A percentile compares a stretch with the other conserved stretches of the same genome.
Evolutionary conservation across 2,113 vertebrate genomes (phyloP).

Genomic region (Pseudolaguvia tuberculata): DNA sequence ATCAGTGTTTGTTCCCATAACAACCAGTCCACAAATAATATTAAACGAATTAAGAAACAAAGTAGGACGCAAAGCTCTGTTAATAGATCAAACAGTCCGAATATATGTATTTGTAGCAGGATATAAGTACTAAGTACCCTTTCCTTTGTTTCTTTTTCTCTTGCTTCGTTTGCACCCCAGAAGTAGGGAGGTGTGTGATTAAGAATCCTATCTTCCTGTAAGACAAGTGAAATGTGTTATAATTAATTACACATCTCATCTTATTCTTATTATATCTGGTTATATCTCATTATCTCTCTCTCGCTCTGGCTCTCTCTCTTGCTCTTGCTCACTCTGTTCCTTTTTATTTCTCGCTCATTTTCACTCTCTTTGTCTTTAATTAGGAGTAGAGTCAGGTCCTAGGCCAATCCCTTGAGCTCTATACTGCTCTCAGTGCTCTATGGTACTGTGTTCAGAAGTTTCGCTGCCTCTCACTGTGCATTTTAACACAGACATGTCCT

Average conservation of each 20-base stretch:
- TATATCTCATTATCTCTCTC: constrained; percentile 27
- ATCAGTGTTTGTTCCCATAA: constrained; percentile 27
- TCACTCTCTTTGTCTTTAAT: constrained; percentile 26
- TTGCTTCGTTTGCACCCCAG: constrained; percentile 15
- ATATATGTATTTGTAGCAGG: constrained; percentile 11
- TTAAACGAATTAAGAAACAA: neutral
- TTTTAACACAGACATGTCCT: neutral
- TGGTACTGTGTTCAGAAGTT: constrained; percentile 5
- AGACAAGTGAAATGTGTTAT: constrained; percentile 40
- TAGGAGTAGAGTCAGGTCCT: constrained; percentile 29
- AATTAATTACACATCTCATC: constrained; percentile 43
- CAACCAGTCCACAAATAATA: neutral
- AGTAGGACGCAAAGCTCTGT: constrained; percentile 3
- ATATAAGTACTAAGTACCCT: neutral
- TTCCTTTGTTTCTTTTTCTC: constrained; percentile 17
- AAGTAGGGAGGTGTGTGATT: constrained; percentile 43
- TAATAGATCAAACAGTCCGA: constrained; percentile 16
- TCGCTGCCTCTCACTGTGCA: neutral
- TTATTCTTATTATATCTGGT: constrained; percentile 30
- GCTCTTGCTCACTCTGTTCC: neutral
- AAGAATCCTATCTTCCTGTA: constrained; percentile 32
- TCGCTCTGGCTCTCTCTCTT: neutral
- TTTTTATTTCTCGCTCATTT: neutral
- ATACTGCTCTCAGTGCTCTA: constrained; percentile 1
- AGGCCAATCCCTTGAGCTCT: constrained; percentile 11